phyloP scores from a whole-genome alignment of 2,797 vertebrate species.

The Echiichthys vipera region DNA sequence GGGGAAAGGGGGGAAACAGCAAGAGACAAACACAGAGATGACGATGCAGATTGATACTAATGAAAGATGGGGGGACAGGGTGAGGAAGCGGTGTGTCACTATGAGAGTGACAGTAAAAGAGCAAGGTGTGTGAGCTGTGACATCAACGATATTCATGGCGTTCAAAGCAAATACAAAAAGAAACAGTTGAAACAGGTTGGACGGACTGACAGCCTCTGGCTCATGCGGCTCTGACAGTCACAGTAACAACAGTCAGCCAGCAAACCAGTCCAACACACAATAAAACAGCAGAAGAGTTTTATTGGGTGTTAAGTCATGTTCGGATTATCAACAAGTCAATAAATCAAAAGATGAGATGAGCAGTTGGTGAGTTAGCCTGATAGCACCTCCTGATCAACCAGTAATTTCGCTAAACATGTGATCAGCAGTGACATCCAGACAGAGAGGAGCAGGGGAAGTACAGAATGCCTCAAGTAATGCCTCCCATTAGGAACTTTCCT shows the following conservation, averaged over 20 bases:
- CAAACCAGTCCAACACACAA: background rate
- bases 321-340: background rate
- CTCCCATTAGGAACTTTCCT: background rate
- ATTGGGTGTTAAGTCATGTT: background rate
- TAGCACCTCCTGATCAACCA: background rate
- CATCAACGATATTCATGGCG: slow-evolving; percentile 6
- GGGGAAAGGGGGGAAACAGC: background rate
- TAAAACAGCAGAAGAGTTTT: background rate
- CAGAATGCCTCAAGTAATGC: background rate
- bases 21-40: background rate
- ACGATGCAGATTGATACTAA: background rate
- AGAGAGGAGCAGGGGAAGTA: background rate
- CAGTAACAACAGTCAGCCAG: background rate
- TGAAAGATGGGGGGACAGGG: background rate
- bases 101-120: slow-evolving; percentile 15
- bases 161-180: slow-evolving; percentile 11
- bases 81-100: slow-evolving; percentile 5
- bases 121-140: slow-evolving; percentile 22
- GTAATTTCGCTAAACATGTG: background rate
- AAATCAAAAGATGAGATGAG: background rate
- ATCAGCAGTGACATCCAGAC: background rate
- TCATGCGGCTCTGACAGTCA: background rate
- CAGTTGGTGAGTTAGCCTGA: background rate
- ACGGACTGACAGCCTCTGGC: slow-evolving; percentile 33
- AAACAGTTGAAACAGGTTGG: slow-evolving; percentile 61